phyloP scores from a whole-genome alignment of 2,113 vertebrate species.

The Elephantulus edwardii region DNA sequence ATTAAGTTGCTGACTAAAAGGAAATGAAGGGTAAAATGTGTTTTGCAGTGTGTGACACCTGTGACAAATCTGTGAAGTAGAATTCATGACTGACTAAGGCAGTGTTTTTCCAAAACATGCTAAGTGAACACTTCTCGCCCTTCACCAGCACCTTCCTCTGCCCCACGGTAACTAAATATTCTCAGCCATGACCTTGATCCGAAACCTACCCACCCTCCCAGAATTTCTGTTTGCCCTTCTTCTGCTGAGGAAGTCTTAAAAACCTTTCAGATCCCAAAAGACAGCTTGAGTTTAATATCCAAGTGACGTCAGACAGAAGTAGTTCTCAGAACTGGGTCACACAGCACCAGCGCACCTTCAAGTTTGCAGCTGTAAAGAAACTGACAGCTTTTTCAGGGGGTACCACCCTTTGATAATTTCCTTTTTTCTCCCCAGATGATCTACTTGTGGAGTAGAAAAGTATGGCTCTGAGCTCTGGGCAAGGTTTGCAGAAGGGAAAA shows the following conservation, averaged over 20 bases:
- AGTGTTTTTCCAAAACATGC: not conserved
- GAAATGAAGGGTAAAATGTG: not conserved
- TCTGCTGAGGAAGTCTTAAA: not conserved
- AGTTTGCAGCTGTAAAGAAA: constrained; percentile 8
- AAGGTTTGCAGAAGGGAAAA: constrained; percentile 27
- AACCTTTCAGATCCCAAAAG: not conserved
- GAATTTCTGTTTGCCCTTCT: constrained; percentile 3
- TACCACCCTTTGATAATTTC: not conserved
- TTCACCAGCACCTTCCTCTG: not conserved
- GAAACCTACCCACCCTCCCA: not conserved
- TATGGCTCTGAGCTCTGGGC: not conserved
- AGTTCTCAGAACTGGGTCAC: not conserved
- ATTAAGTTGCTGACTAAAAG: not conserved
- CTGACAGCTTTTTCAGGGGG: not conserved
- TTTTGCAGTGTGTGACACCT: not conserved
- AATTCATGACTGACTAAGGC: not conserved
- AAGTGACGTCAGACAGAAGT: not conserved
- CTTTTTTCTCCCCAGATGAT: not conserved
- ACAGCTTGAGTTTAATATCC: constrained; percentile 15
- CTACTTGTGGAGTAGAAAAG: constrained; percentile 17
- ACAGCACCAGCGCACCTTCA: not conserved
- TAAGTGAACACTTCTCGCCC: not conserved
- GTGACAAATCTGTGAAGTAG: not conserved
- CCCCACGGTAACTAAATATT: not conserved
- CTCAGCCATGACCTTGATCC: not conserved